Conservation (phyloP, 1,140 invertebrate genomes). For the Anoplolepis gracilipes region DNA sequence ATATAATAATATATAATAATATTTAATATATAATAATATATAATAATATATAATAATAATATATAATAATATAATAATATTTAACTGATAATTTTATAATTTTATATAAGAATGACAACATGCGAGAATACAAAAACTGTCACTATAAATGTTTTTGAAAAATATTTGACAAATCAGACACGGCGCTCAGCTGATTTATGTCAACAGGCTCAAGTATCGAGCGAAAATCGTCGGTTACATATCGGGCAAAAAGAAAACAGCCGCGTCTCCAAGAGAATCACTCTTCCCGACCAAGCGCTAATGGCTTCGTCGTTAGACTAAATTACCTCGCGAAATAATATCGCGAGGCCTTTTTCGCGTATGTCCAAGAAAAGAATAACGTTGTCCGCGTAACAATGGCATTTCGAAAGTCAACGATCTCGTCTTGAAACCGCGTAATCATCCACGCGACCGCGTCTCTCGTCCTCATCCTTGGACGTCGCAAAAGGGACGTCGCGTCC, state of each 20-base stretch:
- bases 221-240: background rate
- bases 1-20: no score
- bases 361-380: background rate
- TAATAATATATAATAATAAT: no score
- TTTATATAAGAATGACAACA: background rate
- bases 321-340: background rate
- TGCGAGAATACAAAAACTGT: background rate
- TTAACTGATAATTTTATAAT: background rate
- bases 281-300: background rate
- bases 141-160: background rate
- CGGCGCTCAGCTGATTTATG: background rate
- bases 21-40: no score
- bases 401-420: slow-evolving; percentile 37
- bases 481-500: background rate
- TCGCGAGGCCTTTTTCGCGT: background rate
- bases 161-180: background rate
- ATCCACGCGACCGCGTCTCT: background rate
- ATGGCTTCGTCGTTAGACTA: background rate
- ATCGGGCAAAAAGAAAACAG: background rate
- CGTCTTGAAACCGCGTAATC: slow-evolving; percentile 3
- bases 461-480: slow-evolving; percentile 3
- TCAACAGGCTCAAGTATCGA: background rate
- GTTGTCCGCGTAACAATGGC: background rate
- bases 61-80: no score
- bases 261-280: background rate